Evolutionary conservation across 2,113 vertebrate genomes (phyloP), one percentile per base, ranked within the genome.

Genomic region (Lagopus muta): DNA sequence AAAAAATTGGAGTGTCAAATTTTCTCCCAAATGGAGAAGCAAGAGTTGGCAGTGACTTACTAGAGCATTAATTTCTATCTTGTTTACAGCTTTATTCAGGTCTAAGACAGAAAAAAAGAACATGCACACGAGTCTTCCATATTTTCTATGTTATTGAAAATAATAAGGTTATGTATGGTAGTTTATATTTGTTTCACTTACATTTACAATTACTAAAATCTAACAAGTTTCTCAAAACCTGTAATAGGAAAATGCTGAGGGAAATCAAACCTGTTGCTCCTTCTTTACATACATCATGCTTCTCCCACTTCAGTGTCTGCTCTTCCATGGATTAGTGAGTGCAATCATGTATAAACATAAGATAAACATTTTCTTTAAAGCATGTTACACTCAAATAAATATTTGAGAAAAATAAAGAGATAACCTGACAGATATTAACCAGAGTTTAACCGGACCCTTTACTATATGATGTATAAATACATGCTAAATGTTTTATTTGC

Each of bases 91-190:
- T 73, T 57, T 32, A 22, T 32, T 32, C 34, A 40, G 48, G 36
- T 32, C 61, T 47, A 43, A 80, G 36, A 34, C 6, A 58, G 78
- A 54, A 79, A 65, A 21, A n/a, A 17, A 34, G 27, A 87, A 79
- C 0, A 2, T 5, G 3, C 10, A 48, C 67, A 19, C 9, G 52
- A 8, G n/a, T 42, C 13, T 27, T 47, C 28, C 34, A 40, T 48
- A 13, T 71, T 48, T 60, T 45, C 43, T 58, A 1, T 32, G 22
- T 38, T 28, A 58, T 8, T 40, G 22, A 20, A 71, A 52, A 71
- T 6, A 71, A 13, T 38, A 50, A 19, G n/a, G 24, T 61, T 61
- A 34, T 60, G 20, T 48, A 24, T 43, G 42, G 42, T 43, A 43
- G 14, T 43, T 43, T 43, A 50, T 61, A 14, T 25, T 38, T 38